Conservation (phyloP, 1,140 invertebrate genomes). For the Batillaria attramentaria region DNA sequence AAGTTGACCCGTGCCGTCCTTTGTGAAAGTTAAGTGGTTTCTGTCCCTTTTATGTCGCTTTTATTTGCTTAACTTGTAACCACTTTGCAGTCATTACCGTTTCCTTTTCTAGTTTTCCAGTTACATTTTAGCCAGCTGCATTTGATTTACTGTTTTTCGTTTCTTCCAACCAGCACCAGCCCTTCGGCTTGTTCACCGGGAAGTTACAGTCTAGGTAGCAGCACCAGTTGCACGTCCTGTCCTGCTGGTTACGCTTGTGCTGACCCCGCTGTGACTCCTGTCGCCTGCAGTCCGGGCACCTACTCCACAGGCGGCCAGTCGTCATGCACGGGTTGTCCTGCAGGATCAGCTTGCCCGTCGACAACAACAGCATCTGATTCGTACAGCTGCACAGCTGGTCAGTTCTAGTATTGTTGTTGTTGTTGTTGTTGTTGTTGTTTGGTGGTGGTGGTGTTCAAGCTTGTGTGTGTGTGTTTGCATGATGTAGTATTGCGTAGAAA, state of each 20-base stretch:
- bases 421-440: background rate
- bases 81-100: too few relatives aligned
- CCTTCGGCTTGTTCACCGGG: constrained; percentile 54
- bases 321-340: constrained; percentile 57
- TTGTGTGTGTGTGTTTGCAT: too few relatives aligned
- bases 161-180: constrained; percentile 48
- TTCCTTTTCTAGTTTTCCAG: too few relatives aligned
- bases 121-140: too few relatives aligned
- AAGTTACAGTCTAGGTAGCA: constrained; percentile 55
- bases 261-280: constrained; percentile 45
- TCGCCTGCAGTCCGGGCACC: constrained; percentile 54
- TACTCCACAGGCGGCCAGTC: constrained; percentile 52
- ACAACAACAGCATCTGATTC: constrained; percentile 48
- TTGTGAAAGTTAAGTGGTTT: too few relatives aligned
- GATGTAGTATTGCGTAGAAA: too few relatives aligned
- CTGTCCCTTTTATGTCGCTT: too few relatives aligned
- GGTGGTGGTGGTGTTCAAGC: too few relatives aligned
- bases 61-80: too few relatives aligned
- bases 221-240: constrained; percentile 58
- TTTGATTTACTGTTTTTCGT: too few relatives aligned
- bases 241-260: constrained; percentile 65
- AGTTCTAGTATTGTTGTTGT: background rate
- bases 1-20: too few relatives aligned
- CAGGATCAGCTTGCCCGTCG: constrained; percentile 62
- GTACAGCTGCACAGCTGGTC: constrained; percentile 54